A percentile compares a stretch with the other conserved stretches of the same genome.
Conservation (phyloP, 2,888 invertebrate species). For the Oligia latruncula region DNA sequence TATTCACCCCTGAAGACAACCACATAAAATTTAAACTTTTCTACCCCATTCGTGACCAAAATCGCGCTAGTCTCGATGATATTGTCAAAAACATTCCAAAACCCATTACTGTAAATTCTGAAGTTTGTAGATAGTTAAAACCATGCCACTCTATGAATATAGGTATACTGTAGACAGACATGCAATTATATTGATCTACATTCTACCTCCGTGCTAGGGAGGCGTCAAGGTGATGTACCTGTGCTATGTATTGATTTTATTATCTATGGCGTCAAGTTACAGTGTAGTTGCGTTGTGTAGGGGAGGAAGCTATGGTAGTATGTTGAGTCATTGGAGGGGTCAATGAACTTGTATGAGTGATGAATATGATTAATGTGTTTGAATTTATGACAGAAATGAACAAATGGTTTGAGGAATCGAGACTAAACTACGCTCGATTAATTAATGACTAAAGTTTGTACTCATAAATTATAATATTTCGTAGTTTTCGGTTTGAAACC, state of each 20-base stretch:
- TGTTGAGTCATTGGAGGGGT: slow-evolving; percentile 29
- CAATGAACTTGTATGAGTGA: slow-evolving; percentile 23
- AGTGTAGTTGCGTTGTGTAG: slow-evolving; percentile 5
- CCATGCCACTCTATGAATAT: slow-evolving; percentile 1
- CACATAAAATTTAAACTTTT: slow-evolving; percentile 6
- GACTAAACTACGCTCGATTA: background rate
- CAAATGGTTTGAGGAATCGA: background rate
- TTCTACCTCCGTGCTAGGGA: slow-evolving; percentile 10
- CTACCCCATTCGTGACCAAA: slow-evolving; percentile 20
- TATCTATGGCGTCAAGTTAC: slow-evolving; percentile 38
- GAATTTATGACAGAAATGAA: slow-evolving; percentile 19
- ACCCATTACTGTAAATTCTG: slow-evolving; percentile 21
- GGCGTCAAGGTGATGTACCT: slow-evolving; percentile 44
- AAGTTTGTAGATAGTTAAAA: slow-evolving; percentile 28
- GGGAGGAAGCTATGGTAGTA: slow-evolving; percentile 15
- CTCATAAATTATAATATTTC: background rate
- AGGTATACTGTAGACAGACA: slow-evolving; percentile 21
- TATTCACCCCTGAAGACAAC: background rate
- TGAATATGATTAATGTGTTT: slow-evolving; percentile 1
- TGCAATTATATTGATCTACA: slow-evolving; percentile 49
- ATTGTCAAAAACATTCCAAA: slow-evolving; percentile 38
- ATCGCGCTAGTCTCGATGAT: slow-evolving; percentile 11
- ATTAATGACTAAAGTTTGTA: slow-evolving; percentile 7
- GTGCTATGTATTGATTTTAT: slow-evolving; percentile 48
- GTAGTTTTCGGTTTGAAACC: background rate